Evolutionary conservation across 2,888 invertebrate genomes (phyloP).

Genomic region (Myathropa florea): DNA sequence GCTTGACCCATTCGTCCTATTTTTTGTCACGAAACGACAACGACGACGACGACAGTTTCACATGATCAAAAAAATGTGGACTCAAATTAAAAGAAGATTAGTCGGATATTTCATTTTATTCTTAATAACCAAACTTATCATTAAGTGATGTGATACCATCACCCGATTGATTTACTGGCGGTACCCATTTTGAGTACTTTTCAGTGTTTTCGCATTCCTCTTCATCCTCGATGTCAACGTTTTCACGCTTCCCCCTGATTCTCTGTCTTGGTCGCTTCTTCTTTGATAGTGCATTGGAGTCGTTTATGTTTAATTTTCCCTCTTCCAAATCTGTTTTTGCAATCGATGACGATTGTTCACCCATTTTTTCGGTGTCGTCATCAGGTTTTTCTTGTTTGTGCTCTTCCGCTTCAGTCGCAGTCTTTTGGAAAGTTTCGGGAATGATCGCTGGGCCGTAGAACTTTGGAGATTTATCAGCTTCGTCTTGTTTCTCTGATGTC

Average conservation of each 20-base stretch:
- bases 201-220: conserved; percentile 82
- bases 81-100: not conserved
- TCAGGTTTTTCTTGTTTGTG: not conserved
- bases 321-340: not conserved
- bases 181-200: conserved; percentile 90
- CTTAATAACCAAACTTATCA: conserved; percentile 89
- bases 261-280: conserved; percentile 76
- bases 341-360: not conserved
- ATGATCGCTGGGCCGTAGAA: conserved; percentile 72
- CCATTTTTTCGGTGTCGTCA: not conserved
- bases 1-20: too few species aligned
- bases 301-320: conserved; percentile 8
- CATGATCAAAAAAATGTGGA: too few species aligned
- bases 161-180: conserved; percentile 88
- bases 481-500: conserved; percentile 48
- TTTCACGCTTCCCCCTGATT: conserved; percentile 77
- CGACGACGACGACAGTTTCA: too few species aligned
- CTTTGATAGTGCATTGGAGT: conserved; percentile 61
- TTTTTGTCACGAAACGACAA: too few species aligned
- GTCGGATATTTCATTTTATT: not conserved
- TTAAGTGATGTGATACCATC: conserved; percentile 90
- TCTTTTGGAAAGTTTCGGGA: conserved; percentile 65
- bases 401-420: not conserved
- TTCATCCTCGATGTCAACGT: conserved; percentile 79
- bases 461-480: conserved; percentile 52